These are phyloP conservation scores for Ypsolopha scabrella DNA, from an alignment of 2,888 invertebrate genomes.

Conservation along the genomic window DNA sequence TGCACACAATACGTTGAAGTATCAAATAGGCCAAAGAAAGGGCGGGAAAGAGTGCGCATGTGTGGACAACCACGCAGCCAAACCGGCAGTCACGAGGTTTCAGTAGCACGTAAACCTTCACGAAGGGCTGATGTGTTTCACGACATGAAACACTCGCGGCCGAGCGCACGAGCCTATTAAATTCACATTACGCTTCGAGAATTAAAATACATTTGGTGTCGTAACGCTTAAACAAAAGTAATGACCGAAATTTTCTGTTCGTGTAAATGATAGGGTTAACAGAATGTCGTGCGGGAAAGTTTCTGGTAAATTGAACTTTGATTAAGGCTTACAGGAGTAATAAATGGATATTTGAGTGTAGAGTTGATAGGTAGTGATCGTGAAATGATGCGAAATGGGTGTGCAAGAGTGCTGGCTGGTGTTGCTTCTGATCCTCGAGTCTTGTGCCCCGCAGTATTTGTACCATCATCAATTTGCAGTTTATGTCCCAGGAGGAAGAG, in stretches of 20 bases:
- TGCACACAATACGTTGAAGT: conserved; percentile 50
- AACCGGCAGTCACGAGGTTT: conserved; percentile 29
- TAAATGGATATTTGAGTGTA: too few relatives aligned
- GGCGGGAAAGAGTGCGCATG: conserved; percentile 60
- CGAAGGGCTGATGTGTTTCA: conserved; percentile 8
- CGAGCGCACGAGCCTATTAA: conserved; percentile 17
- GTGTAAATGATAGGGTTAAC: neutral
- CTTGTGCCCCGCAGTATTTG: conserved; percentile 42
- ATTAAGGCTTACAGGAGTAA: too few relatives aligned
- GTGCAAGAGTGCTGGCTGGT: conserved; percentile 40
- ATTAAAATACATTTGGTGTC: neutral
- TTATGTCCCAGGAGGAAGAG: conserved; percentile 42
- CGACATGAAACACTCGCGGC: conserved; percentile 1
- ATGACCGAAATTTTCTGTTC: neutral
- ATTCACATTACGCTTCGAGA: conserved; percentile 15
- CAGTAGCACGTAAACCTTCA: neutral
- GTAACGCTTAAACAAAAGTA: neutral
- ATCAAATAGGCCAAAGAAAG: conserved; percentile 52
- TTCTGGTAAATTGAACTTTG: too few relatives aligned
- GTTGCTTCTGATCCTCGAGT: conserved; percentile 53
- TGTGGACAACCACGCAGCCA: conserved; percentile 24
- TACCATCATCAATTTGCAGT: conserved; percentile 60
- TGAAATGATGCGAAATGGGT: conserved; percentile 61
- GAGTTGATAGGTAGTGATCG: conserved; percentile 22
- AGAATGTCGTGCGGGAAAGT: too few relatives aligned